These are phyloP conservation scores for Ctenochaetus hawaiiensis DNA, from an alignment of 2,797 vertebrate species.

Conservation along the genomic window DNA sequence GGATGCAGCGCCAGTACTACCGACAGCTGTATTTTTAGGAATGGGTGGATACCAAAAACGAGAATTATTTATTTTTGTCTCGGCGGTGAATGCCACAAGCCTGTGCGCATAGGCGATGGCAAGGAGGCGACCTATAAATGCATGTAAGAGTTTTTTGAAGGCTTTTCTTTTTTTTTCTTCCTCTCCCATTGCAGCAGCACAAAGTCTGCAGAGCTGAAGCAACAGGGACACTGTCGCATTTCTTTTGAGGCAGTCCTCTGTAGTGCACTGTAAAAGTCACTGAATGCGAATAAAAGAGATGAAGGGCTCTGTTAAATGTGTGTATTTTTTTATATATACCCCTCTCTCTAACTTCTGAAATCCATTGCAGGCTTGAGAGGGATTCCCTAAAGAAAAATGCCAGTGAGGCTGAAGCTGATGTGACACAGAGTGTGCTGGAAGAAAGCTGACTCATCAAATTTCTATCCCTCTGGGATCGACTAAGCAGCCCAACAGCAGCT, in stretches of 20 bases:
- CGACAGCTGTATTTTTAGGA: conserved; percentile 82
- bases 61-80: conserved; percentile 87
- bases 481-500: conserved; percentile 53
- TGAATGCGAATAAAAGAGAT: conserved; percentile 16
- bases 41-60: conserved; percentile 82
- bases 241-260: conserved; percentile 13
- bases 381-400: conserved; percentile 82
- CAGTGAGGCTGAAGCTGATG: conserved; percentile 73
- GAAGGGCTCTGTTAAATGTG: conserved; percentile 22
- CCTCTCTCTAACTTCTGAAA: conserved; percentile 37
- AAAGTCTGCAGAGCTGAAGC: conserved; percentile 65
- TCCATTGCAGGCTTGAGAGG: conserved; percentile 76
- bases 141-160: conserved; percentile 45
- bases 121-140: conserved; percentile 69
- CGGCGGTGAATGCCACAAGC: conserved; percentile 83
- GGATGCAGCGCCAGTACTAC: conserved; percentile 72
- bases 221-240: conserved; percentile 70
- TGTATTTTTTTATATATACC: background rate
- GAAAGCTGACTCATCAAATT: conserved; percentile 78
- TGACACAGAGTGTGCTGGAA: conserved; percentile 74
- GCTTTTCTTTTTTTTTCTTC: conserved; percentile 13
- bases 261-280: conserved; percentile 4
- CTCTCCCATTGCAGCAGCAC: conserved; percentile 23
- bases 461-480: conserved; percentile 59
- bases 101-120: conserved; percentile 75